These are phyloP conservation scores for Clarias laeviceps DNA, from an alignment of 2,797 vertebrate species.

Conservation along the genomic window DNA sequence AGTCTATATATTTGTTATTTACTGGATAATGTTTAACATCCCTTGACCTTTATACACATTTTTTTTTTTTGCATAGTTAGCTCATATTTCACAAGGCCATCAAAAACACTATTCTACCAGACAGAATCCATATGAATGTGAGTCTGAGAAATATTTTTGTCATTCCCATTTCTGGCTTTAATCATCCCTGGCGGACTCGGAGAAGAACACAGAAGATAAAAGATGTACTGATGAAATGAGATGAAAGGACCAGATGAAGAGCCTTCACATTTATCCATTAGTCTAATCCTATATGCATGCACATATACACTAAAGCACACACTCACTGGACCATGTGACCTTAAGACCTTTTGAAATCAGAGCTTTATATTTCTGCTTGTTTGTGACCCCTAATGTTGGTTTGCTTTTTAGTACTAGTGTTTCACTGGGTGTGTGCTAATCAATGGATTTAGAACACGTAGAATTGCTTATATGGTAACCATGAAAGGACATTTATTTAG, in stretches of 20 bases:
- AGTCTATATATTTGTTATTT: not conserved
- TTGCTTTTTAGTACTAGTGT: not conserved
- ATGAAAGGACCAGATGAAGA: conserved; percentile 10
- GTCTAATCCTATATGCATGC: conserved; percentile 35
- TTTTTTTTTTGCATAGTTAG: not conserved
- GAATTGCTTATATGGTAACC: not conserved
- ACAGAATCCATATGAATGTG: not conserved
- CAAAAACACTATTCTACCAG: not conserved
- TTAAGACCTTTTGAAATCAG: not conserved
- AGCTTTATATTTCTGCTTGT: not conserved
- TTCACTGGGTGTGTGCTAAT: not conserved
- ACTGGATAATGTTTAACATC: not conserved
- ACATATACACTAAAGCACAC: conserved; percentile 4
- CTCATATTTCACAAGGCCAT: not conserved
- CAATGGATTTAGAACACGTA: not conserved
- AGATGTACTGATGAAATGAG: conserved; percentile 15
- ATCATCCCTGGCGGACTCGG: conserved; percentile 6
- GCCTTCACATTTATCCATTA: conserved; percentile 32
- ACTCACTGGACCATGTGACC: not conserved
- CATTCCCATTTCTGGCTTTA: conserved; percentile 9
- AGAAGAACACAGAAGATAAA: not conserved
- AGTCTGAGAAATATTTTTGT: not conserved
- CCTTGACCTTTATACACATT: not conserved
- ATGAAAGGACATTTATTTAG: not conserved
- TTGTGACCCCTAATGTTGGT: not conserved